Conservation (phyloP, 2,797 vertebrate genomes). For the Natrix natrix region DNA sequence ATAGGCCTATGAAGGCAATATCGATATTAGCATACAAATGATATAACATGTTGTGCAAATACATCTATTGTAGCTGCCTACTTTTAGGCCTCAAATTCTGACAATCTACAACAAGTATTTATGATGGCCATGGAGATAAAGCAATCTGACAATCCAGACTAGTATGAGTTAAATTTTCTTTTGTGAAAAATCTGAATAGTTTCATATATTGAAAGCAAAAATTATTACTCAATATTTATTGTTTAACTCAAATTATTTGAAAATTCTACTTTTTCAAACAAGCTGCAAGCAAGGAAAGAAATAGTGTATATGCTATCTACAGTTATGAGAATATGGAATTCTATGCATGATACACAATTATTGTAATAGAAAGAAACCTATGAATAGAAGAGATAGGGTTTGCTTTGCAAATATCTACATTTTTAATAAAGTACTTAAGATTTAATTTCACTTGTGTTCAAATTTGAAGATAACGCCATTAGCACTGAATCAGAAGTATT, state of each 20-base stretch:
- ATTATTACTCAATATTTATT: not conserved
- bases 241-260: not conserved
- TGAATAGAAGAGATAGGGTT: not conserved
- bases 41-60: not conserved
- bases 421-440: not conserved
- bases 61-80: not conserved
- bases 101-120: not conserved
- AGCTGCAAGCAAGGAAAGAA: not conserved
- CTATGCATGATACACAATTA: not conserved
- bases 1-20: not conserved
- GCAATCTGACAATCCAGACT: not conserved
- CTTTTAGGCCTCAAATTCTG: not conserved
- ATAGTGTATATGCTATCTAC: not conserved
- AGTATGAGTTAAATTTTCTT: not conserved
- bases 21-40: not conserved
- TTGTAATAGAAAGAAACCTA: not conserved
- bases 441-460: not conserved
- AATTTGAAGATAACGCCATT: not conserved
- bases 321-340: not conserved
- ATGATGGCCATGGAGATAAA: not conserved
- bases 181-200: not conserved
- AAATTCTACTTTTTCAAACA: not conserved
- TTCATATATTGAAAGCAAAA: not conserved
- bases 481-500: not conserved
- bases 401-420: not conserved